Evolutionary conservation across 2,797 vertebrate genomes (phyloP).

Genomic region (Austrolebias charrua): DNA sequence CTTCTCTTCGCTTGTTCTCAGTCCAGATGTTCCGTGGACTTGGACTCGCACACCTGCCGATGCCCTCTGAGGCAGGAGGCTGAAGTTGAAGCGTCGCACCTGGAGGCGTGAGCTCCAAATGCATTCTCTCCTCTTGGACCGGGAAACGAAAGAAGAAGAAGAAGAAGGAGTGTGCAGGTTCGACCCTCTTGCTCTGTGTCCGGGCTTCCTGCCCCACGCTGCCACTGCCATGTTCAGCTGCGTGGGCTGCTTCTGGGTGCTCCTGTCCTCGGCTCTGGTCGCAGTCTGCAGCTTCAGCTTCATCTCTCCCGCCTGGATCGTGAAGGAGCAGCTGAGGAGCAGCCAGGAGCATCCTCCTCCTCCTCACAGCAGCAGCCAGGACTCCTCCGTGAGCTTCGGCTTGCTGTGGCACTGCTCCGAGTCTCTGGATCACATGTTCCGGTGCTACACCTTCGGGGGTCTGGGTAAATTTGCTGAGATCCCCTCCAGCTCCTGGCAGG

Average conservation of each 20-base stretch:
- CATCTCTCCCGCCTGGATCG: constrained; percentile 89
- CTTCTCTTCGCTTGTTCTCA: neutral
- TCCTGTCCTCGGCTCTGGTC: constrained; percentile 86
- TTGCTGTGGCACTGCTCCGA: constrained; percentile 90
- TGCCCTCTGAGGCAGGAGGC: constrained; percentile 31
- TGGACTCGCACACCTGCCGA: constrained; percentile 18
- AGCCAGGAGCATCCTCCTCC: constrained; percentile 37
- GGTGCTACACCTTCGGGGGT: constrained; percentile 87
- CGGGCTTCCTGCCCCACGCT: constrained; percentile 74
- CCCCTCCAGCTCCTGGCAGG: constrained; percentile 94
- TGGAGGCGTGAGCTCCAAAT: constrained; percentile 79
- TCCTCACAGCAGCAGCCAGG: constrained; percentile 57
- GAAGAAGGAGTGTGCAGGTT: constrained; percentile 79
- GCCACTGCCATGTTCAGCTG: constrained; percentile 88
- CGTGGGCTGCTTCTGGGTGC: constrained; percentile 91
- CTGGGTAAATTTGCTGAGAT: constrained; percentile 87
- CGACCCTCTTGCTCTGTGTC: constrained; percentile 72
- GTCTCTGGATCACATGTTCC: constrained; percentile 79
- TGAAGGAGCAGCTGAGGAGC: constrained; percentile 79
- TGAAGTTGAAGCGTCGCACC: constrained; percentile 58
- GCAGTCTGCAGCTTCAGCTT: constrained; percentile 88
- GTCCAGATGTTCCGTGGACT: constrained; percentile 52
- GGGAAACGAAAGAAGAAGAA: constrained; percentile 81
- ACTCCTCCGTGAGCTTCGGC: constrained; percentile 86
- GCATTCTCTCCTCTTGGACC: constrained; percentile 83